These are phyloP conservation scores for Trichosurus vulpecula DNA, from an alignment of 2,797 vertebrate genomes.

Conservation along the genomic window DNA sequence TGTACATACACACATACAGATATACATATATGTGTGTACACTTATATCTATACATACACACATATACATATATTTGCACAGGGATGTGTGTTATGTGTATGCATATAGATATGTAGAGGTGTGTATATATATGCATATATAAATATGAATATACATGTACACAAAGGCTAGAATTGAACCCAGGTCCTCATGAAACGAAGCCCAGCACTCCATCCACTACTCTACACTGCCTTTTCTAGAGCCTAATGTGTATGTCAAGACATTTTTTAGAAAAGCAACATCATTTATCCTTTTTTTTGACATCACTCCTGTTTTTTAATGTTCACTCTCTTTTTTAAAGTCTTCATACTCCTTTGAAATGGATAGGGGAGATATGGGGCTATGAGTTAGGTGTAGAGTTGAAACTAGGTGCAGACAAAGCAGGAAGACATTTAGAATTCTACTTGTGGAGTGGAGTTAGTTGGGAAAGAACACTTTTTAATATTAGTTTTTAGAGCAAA, in stretches of 20 bases:
- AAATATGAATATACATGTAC: too few species aligned
- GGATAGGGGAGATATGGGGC: too few species aligned
- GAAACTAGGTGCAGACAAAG: too few species aligned
- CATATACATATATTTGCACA: not conserved
- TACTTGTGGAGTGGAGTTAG: too few species aligned
- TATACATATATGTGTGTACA: not conserved
- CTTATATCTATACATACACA: not conserved
- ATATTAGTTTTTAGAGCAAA: not conserved
- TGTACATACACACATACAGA: too few species aligned
- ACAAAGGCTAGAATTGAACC: not conserved
- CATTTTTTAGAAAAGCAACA: not conserved
- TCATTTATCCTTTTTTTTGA: not conserved
- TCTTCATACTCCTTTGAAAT: not conserved
- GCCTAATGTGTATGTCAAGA: not conserved
- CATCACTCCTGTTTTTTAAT: not conserved
- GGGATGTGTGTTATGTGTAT: too few species aligned
- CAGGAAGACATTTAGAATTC: too few species aligned
- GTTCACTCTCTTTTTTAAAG: not conserved
- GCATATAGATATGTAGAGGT: too few species aligned
- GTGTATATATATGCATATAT: too few species aligned
- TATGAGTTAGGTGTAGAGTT: too few species aligned
- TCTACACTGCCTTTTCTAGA: not conserved
- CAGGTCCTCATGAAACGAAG: not conserved
- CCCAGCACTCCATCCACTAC: not conserved
- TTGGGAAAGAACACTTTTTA: not conserved